Percentiles rank a stretch among this genome's conserved stretches.
Evolutionary conservation across 1,140 invertebrate species (phyloP).

Genomic region (Hirudo medicinalis): DNA sequence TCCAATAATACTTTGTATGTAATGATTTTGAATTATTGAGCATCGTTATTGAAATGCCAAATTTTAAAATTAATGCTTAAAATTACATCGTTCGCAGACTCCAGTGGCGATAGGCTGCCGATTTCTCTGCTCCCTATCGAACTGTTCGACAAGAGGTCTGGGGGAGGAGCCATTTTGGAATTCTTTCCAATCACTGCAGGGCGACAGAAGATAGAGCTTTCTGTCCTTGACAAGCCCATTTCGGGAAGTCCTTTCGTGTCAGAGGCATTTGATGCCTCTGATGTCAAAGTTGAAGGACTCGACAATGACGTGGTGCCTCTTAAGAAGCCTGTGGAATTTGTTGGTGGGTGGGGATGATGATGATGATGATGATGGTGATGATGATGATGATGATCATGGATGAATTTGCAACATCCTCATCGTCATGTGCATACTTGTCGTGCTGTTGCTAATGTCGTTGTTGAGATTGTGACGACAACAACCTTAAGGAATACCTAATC

Average conservation of each 20-base stretch:
- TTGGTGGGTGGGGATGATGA: too few relatives aligned
- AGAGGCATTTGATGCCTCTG: constrained; percentile 74
- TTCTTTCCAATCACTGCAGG: not conserved
- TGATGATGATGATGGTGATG: too few relatives aligned
- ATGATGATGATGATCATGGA: too few relatives aligned
- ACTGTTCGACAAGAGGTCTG: not conserved
- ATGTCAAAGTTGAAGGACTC: constrained; percentile 43
- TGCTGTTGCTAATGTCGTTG: too few relatives aligned
- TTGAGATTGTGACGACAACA: too few relatives aligned
- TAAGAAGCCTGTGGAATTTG: constrained; percentile 28
- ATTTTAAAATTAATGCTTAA: not conserved
- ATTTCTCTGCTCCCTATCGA: not conserved
- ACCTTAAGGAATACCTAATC: too few relatives aligned
- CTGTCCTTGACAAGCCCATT: not conserved
- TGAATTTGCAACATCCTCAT: too few relatives aligned
- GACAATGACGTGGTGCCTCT: constrained; percentile 38
- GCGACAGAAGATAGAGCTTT: not conserved
- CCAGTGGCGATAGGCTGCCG: not conserved
- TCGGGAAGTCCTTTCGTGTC: constrained; percentile 81
- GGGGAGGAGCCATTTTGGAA: not conserved
- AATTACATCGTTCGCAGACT: not conserved
- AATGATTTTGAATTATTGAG: too few relatives aligned
- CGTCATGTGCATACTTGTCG: too few relatives aligned
- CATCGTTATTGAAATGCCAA: too few relatives aligned
- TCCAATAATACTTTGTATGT: not conserved